Base-by-base conservation (phyloP, 1,140 invertebrate species). In the Hermetia illucens region DNA sequence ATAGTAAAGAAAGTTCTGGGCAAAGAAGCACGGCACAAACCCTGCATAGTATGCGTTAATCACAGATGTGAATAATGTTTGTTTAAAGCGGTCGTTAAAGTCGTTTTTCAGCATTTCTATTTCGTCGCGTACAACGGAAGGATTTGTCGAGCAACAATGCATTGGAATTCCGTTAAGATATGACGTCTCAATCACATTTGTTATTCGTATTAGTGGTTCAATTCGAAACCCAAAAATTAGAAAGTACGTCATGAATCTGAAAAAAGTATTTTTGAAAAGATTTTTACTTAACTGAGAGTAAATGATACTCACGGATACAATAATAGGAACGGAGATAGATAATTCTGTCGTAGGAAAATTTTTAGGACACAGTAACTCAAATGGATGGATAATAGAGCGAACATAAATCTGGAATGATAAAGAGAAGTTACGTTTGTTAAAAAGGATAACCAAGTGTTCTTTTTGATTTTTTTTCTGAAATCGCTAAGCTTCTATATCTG, bases 1-100 rank as follows among this genome's bases (percentile, higher is more conserved):
- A 57, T 90, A 93, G 50, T 89, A 79, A 17, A 95, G 61, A 49
- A 75, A 75, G 46, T 73, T 77, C 69, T 83, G 77, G 17, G 82
- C 79, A 71, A 92, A 88, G 51, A 80, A 80, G 50, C 89, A 82
- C 0, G 92, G 92, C 17, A 95, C 76, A 55, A 94, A 82, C 39
- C 79, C 82, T 45, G 83, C 78, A 60, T 94, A 91, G 56, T 95
- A 96, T 1, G 89, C 85, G 49, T 82, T 88, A 2, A 87, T 62
- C 29, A 91, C 74, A 2, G 89, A 88, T 50, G 85, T 87, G 53
- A 92, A 95, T 4, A 96, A 64, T 36, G 91, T 79, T 55, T 86
- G 82, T 61, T 90, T 92, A 45, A 94, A 70, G 33, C 90, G 65
- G 31, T 73, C 69, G 55, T 94, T 93, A 48, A 95, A 94, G 58